Evolutionary conservation across 1,140 invertebrate genomes (phyloP).

Genomic region (Apis dorsata): DNA sequence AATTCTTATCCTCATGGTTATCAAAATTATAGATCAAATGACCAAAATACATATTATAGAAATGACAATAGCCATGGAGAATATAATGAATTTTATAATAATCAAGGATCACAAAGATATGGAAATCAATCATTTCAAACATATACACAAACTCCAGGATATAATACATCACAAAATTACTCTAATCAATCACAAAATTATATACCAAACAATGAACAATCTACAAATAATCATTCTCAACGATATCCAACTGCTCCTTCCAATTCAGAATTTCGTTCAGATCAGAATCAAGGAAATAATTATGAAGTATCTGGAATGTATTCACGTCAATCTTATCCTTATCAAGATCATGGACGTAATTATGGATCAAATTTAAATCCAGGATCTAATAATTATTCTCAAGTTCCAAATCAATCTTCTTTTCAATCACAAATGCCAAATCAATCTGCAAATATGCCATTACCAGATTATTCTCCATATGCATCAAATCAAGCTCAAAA

Average conservation of each 20-base stretch:
- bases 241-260: conserved; percentile 59
- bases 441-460: conserved; percentile 66
- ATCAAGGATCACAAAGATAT: conserved; percentile 72
- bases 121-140: conserved; percentile 72
- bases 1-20: conserved; percentile 67
- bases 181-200: conserved; percentile 70
- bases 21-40: conserved; percentile 73
- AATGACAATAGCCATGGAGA: conserved; percentile 68
- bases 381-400: conserved; percentile 69
- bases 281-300: conserved; percentile 69
- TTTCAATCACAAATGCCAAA: conserved; percentile 68
- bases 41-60: conserved; percentile 72
- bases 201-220: conserved; percentile 64
- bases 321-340: conserved; percentile 69
- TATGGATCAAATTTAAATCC: conserved; percentile 70
- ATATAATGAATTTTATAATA: conserved; percentile 75
- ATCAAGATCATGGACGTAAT: conserved; percentile 71
- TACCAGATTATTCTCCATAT: conserved; percentile 72
- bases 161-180: conserved; percentile 66
- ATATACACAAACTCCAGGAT: conserved; percentile 69
- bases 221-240: conserved; percentile 65
- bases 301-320: conserved; percentile 71
- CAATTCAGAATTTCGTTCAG: conserved; percentile 68
- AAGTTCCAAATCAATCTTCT: conserved; percentile 62
- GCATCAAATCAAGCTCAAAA: conserved; percentile 68